Evolutionary conservation across 2,113 vertebrate species (phyloP), one percentile per base, ranked within the genome.

Genomic region (Sinocyclocheilus grahami): DNA sequence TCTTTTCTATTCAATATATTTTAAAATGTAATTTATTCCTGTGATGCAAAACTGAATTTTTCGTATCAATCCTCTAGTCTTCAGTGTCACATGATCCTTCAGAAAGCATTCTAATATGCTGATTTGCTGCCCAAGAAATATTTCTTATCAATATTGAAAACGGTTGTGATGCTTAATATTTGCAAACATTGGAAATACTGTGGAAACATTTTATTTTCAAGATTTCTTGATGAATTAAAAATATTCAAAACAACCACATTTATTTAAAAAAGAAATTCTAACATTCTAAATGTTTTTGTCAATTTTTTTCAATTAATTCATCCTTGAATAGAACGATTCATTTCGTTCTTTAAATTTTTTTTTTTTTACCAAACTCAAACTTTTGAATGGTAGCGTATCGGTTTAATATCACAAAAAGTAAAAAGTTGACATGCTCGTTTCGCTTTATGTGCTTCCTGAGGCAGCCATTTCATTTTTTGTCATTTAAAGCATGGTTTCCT

Each of bases 401-500:
- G 71, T 75, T 75, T 14, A 24, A 76, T 48, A 48, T 76, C n/a
- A 12, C 63, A 14, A 27, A 46, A 72, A 22, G 69, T 11, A 5
- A 39, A 75, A 75, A 75, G 39, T 30, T 30, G 30, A 30, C 30
- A 30, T 30, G 30, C 30, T 30, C 30, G 30, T 30, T 30, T 30
- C 30, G 30, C 30, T 30, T 30, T 30, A 30, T 30, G 30, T 30
- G 30, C 30, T 30, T 30, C 30, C 46, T 58, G 60, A 46, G 8
- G 65, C 71, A 63, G 58, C 58, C 51, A 83, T 77, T 85, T 77
- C 55, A 65, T 71, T 84, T 85, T 84, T 67, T 71, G 63, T 76
- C 71, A 85, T 62, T 86, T 74, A 63, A 58, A 78, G 74, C 55
- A 2, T 78, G 79, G 65, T 55, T 86, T 83, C 85, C 82, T 86